Conservation (phyloP, 1,140 invertebrate genomes). For the Hestina assimilis region DNA sequence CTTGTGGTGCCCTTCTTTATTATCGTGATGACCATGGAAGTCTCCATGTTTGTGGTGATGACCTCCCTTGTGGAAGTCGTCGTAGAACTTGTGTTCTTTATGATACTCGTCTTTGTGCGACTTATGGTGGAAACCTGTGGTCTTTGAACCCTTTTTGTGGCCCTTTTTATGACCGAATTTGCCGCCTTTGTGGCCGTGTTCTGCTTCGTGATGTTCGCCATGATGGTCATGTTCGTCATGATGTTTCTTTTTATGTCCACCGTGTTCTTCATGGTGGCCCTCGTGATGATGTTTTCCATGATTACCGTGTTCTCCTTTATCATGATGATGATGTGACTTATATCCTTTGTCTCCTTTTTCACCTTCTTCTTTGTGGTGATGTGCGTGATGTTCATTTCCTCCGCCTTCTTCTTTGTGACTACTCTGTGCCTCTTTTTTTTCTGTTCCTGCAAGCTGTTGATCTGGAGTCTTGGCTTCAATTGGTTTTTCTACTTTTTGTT, state of each 20-base stretch:
- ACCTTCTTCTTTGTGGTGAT: conserved; percentile 82
- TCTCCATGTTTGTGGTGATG: conserved; percentile 84
- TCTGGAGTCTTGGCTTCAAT: conserved; percentile 40
- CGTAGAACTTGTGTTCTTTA: conserved; percentile 91
- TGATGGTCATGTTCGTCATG: conserved; percentile 85
- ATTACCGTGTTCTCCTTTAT: conserved; percentile 85
- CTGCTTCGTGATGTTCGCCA: conserved; percentile 85
- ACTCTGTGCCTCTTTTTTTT: conserved; percentile 73
- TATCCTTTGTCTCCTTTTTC: conserved; percentile 85
- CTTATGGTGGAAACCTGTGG: conserved; percentile 88
- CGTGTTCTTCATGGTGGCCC: conserved; percentile 85
- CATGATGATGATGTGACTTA: conserved; percentile 82
- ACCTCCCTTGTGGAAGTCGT: conserved; percentile 88
- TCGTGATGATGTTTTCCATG: conserved; percentile 85
- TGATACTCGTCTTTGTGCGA: conserved; percentile 90
- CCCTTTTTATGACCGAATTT: conserved; percentile 88
- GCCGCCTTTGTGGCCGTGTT: conserved; percentile 86
- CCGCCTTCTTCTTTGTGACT: conserved; percentile 80
- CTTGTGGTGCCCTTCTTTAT: conserved; percentile 84
- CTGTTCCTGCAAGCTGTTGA: conserved; percentile 73
- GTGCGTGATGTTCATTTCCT: conserved; percentile 81
- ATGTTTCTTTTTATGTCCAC: conserved; percentile 86
- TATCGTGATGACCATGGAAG: conserved; percentile 84
- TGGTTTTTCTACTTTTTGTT: conserved; percentile 20
- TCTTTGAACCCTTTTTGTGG: conserved; percentile 86